A percentile compares a stretch with the other conserved stretches of the same genome.
Evolutionary conservation across 2,113 vertebrate species (phyloP).

Genomic region (Bufo gargarizans): DNA sequence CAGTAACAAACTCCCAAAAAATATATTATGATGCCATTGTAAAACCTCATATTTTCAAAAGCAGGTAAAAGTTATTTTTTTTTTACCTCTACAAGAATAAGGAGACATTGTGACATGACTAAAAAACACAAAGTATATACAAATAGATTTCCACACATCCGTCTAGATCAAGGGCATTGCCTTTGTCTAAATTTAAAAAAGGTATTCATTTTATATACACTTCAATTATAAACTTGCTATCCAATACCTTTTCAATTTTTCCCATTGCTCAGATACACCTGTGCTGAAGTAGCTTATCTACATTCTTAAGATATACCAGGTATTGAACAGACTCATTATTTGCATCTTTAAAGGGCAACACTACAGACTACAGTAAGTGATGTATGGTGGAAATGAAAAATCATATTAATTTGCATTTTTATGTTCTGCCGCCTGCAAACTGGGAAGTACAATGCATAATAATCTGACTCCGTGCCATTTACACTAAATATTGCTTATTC

Average conservation of each 20-base stretch:
- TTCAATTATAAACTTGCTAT: background rate
- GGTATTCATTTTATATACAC: background rate
- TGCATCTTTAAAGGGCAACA: background rate
- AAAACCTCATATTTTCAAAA: background rate
- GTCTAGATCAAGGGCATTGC: background rate
- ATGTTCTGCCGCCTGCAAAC: too few species aligned
- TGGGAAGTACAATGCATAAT: too few species aligned
- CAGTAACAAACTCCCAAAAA: background rate
- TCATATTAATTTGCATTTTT: too few species aligned
- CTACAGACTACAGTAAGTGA: too few species aligned
- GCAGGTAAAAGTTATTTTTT: background rate
- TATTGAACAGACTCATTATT: background rate
- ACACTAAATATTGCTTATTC: too few species aligned
- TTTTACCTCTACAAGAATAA: background rate
- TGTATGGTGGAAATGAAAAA: too few species aligned
- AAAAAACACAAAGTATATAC: slow-evolving; percentile 7
- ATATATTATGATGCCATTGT: background rate
- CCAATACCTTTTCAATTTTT: background rate
- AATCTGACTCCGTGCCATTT: too few species aligned
- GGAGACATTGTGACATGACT: background rate
- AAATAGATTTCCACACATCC: background rate
- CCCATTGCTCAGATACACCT: background rate
- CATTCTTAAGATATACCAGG: background rate
- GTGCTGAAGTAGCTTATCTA: background rate
- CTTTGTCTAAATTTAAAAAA: background rate